A percentile compares a stretch with the other conserved stretches of the same genome.
phyloP scores from a whole-genome alignment of 2,888 invertebrate genomes.

The Temnothorax unifasciatus region DNA sequence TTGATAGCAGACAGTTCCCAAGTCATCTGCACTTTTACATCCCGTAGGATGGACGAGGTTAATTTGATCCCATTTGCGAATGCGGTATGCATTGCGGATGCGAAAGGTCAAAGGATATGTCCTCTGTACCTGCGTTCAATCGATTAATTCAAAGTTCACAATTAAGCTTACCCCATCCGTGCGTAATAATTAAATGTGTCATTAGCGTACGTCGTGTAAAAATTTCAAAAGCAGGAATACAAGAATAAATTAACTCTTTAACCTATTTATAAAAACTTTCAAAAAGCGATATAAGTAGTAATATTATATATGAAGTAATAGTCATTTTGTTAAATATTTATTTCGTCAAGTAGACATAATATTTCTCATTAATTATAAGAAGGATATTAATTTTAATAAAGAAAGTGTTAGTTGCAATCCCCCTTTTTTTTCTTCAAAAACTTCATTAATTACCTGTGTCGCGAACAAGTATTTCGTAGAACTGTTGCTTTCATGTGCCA shows the following conservation, averaged over 20 bases:
- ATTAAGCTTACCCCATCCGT: conserved; percentile 25
- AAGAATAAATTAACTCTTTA: conserved; percentile 9
- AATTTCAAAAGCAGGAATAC: not conserved
- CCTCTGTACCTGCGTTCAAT: conserved; percentile 22
- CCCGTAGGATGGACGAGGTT: conserved; percentile 45
- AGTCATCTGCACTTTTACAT: conserved; percentile 54
- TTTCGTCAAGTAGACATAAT: not conserved
- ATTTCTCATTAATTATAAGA: conserved; percentile 2
- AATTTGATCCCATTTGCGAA: conserved; percentile 52
- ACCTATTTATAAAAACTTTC: not conserved
- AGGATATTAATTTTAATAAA: conserved; percentile 6
- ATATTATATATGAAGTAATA: not conserved
- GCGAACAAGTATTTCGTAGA: conserved; percentile 5
- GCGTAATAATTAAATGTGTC: conserved; percentile 44
- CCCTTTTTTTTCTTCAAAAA: not conserved
- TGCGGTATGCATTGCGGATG: conserved; percentile 55
- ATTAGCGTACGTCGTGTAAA: conserved; percentile 1
- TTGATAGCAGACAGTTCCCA: conserved; percentile 52
- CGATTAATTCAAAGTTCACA: conserved; percentile 49
- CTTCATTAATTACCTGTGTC: conserved; percentile 17
- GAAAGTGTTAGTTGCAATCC: not conserved
- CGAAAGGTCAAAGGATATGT: conserved; percentile 52
- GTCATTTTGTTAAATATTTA: not conserved
- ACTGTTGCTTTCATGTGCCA: conserved; percentile 5
- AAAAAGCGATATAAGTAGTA: not conserved